These are phyloP conservation scores for Leptinotarsa rubiginosa DNA, from an alignment of 2,888 invertebrate genomes.

Conservation along the genomic window DNA sequence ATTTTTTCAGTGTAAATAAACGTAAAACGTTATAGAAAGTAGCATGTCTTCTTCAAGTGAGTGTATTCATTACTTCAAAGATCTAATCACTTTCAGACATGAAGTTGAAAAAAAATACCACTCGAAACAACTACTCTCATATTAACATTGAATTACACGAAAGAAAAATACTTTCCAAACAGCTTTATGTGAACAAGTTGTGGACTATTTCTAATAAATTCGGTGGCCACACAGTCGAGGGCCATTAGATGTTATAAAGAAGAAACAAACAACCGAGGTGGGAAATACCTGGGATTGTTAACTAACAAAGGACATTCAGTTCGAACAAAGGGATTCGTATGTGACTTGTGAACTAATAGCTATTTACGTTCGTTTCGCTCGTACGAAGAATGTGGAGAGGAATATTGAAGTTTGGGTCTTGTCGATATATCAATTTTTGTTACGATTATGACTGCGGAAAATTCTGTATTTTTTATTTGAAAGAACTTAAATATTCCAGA, in stretches of 20 bases:
- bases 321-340: neutral
- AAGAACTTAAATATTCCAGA: too few relatives aligned
- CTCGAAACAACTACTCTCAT: too few relatives aligned
- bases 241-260: neutral
- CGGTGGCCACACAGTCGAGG: neutral
- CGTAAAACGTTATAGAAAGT: too few relatives aligned
- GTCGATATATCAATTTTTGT: neutral
- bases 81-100: too few relatives aligned
- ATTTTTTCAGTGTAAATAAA: too few relatives aligned
- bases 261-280: neutral
- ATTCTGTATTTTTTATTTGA: neutral
- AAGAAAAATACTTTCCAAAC: too few relatives aligned
- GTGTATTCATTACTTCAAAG: too few relatives aligned
- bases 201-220: neutral
- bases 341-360: slow-evolving; percentile 1
- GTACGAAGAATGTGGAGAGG: neutral
- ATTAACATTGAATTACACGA: too few relatives aligned
- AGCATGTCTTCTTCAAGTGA: too few relatives aligned
- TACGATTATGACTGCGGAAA: neutral
- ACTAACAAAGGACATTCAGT: neutral
- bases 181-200: neutral
- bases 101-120: too few relatives aligned
- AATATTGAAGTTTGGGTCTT: neutral
- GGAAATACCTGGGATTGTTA: neutral
- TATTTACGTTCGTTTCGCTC: neutral